Percentiles rank a stretch among this genome's conserved stretches.
phyloP scores from a whole-genome alignment of 2,113 vertebrate species.

The Trogon surrucura region DNA sequence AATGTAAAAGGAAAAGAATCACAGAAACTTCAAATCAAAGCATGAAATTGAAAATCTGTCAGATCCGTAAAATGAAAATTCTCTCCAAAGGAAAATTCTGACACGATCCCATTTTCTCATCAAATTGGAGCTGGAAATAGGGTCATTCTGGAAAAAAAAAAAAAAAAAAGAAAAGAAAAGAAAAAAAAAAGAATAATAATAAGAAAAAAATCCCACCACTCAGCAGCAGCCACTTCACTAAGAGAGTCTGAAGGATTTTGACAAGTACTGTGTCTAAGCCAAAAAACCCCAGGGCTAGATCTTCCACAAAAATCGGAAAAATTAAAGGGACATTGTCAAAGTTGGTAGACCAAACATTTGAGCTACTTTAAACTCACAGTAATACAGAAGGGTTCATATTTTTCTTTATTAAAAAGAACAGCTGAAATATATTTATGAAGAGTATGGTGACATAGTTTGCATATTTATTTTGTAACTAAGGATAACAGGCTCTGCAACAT shows the following conservation, averaged over 20 bases:
- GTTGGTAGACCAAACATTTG: conserved; percentile 48
- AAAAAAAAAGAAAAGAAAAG: background rate
- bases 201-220: background rate
- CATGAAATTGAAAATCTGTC: conserved; percentile 76
- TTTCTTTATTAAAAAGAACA: conserved; percentile 26
- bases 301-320: conserved; percentile 25
- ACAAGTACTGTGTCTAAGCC: conserved; percentile 58
- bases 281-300: conserved; percentile 49
- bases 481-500: background rate
- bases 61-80: conserved; percentile 73
- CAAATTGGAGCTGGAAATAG: conserved; percentile 57
- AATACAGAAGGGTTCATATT: background rate
- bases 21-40: conserved; percentile 75
- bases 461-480: conserved; percentile 24
- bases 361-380: conserved; percentile 18
- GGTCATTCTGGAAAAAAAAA: background rate
- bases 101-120: conserved; percentile 64
- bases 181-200: too few relatives aligned
- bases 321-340: conserved; percentile 57
- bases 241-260: conserved; percentile 57
- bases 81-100: conserved; percentile 70
- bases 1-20: conserved; percentile 55
- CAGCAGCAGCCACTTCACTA: conserved; percentile 35
- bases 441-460: background rate
- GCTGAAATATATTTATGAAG: conserved; percentile 35